These are phyloP conservation scores for Eupithecia subfuscata DNA, from an alignment of 2,888 invertebrate species.

Conservation along the genomic window DNA sequence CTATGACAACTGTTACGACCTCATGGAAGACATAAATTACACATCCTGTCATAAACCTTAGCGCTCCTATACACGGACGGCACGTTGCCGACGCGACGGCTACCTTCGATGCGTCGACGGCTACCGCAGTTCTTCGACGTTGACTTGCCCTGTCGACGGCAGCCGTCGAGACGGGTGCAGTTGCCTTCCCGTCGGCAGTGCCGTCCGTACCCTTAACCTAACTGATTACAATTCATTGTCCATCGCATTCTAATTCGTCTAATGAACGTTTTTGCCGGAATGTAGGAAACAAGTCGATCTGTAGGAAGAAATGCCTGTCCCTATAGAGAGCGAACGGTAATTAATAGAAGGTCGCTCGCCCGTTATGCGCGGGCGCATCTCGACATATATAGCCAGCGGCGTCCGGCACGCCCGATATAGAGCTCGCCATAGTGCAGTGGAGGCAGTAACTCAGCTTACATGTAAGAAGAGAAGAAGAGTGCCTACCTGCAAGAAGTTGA, in stretches of 20 bases:
- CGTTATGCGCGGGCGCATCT: slow-evolving; percentile 74
- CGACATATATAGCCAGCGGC: slow-evolving; percentile 67
- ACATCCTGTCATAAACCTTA: neutral
- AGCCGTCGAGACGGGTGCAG: no score
- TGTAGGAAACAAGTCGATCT: slow-evolving; percentile 44
- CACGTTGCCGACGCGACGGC: no score
- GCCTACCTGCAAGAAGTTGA: neutral
- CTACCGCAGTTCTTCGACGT: no score
- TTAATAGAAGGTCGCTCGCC: slow-evolving; percentile 77
- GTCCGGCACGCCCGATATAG: slow-evolving; percentile 72
- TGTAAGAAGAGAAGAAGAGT: neutral
- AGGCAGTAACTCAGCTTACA: slow-evolving; percentile 12
- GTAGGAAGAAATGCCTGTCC: slow-evolving; percentile 57
- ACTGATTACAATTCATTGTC: neutral
- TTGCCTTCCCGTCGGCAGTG: no score
- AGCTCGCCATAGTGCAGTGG: slow-evolving; percentile 41
- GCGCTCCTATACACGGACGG: no score
- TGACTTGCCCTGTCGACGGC: no score
- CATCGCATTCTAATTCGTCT: slow-evolving; percentile 26
- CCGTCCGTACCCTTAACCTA: neutral
- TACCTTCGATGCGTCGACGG: no score
- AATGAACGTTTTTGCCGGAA: slow-evolving; percentile 37
- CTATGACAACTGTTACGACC: neutral
- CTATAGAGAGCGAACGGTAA: slow-evolving; percentile 75
- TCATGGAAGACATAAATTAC: neutral